Base-by-base conservation (phyloP, 2,113 vertebrate genomes). In the Cololabis saira region DNA sequence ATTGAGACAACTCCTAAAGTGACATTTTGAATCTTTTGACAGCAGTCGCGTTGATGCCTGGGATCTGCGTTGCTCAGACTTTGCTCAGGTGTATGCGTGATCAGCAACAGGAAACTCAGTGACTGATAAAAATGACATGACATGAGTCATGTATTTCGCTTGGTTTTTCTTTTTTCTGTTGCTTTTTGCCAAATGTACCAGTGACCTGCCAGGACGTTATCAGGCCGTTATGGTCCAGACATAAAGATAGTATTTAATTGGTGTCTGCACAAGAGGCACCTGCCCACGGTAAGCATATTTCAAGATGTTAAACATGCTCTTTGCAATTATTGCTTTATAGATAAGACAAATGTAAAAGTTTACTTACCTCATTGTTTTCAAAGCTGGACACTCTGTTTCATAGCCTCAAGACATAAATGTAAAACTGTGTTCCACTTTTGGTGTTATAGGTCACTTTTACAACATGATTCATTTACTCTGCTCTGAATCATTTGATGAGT, bases 81-180 rank as follows among this genome's bases (percentile, higher is more conserved):
- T 62, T 45, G 6, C 19, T 71, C 33, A 4, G 33, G 33, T 7
- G 50, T 71, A 24, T 45, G 70, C 50, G 54, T 53, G 27, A 48
- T 52, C 62, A 65, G 47, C 19, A 1, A 14, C 49, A n/a, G 21
- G 27, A 56, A 52, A 37, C 47, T 53, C 43, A 55, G 49, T 43
- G 21, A 43, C 24, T 37, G 57, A 45, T 33, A 50, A 16, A 58
- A 40, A 24, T 68, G 75, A 62, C 17, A 18, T 47, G 42, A 54
- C 14, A 40, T 8, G 1, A 64, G 15, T 45, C n/a, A 49, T 45
- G 21, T 12, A 15, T 21, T 60, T 12, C 15, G 6, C 53, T 17
- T 17, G 2, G 17, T 47, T 13, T 47, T 47, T 14, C 18, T 17
- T 47, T 47, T 10, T 44, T 44, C 3, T 60, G 47, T 15, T 60